Evolutionary conservation across 2,888 invertebrate genomes (phyloP), one percentile per base, ranked within the genome.

Genomic region (Altica lythri): DNA sequence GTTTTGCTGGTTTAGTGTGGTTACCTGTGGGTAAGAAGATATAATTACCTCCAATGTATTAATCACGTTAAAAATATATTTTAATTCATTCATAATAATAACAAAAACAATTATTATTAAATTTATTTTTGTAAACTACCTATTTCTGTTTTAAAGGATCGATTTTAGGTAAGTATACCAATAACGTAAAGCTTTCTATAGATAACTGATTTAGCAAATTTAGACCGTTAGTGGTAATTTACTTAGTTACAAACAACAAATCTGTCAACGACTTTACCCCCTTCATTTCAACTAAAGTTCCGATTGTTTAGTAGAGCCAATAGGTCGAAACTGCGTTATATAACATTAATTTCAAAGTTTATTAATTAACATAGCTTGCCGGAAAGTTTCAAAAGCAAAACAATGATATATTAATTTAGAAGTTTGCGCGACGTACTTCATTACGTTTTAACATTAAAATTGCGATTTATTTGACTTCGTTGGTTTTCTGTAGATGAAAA

Each of bases 291-390:
- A 13, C 13, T 12, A 34, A 34, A 45, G 34, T 45, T 22, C 22
- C 45, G 37, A 55, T 51, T 55, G 50, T 55, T 51, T 51, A 34
- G 42, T 43, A 12, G 29, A 43, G 30, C 32, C 51, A 37, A 55
- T 50, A 46, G 50, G 45, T 35, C 50, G 45, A 35, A 45, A 51
- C 47, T 51, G 47, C 43, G 29, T 35, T 43, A 47, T 45, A 47
- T 53, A 48, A 47, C 29, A 30, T 55, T 52, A 45, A 51, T 51
- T 53, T 49, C 22, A 22, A 59, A 59, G 55, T 56, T 59, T 59
- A 46, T 56, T 56, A 56, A 59, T 59, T 56, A 59, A 52, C 53
- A 38, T 42, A 43, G 45, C 53, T 48, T 54, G 53, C 25, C 45
- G 32, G 37, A 25, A 43, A 55, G 53, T 55, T 55, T 37, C 30